A percentile compares a stretch with the other conserved stretches of the same genome.
phyloP scores from a whole-genome alignment of 2,113 vertebrate species.

The Sander lucioperca region DNA sequence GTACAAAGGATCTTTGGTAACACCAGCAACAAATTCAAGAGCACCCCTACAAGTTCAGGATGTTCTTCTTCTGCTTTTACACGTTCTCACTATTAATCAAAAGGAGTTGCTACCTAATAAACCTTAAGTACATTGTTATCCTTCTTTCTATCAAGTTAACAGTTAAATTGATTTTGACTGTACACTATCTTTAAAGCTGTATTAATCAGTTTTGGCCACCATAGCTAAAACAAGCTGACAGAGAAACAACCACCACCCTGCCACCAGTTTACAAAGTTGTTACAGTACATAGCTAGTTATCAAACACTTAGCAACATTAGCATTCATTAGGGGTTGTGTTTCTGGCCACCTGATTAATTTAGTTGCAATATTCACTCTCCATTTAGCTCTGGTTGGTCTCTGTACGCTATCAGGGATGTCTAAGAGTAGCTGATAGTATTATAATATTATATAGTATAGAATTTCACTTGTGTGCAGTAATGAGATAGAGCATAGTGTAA shows the following conservation, averaged over 20 bases:
- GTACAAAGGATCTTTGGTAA: not conserved
- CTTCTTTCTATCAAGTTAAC: not conserved
- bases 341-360: not conserved
- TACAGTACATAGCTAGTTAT: not conserved
- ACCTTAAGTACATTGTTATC: not conserved
- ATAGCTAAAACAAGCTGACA: not conserved
- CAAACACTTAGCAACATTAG: conserved; percentile 23
- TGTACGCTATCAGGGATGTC: not conserved
- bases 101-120: not conserved
- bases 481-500: not conserved
- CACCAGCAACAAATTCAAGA: not conserved
- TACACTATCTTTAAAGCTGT: not conserved
- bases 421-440: not conserved
- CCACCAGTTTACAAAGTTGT: not conserved
- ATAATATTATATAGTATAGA: too few relatives aligned
- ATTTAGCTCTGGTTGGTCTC: not conserved
- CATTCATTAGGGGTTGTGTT: not conserved
- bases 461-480: too few relatives aligned
- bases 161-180: too few relatives aligned
- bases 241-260: not conserved
- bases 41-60: not conserved
- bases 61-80: not conserved
- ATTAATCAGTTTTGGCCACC: not conserved
- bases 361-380: not conserved
- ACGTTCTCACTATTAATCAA: not conserved